These are phyloP conservation scores for Drosophila borealis DNA, from an alignment of 2,888 invertebrate genomes.

Conservation along the genomic window DNA sequence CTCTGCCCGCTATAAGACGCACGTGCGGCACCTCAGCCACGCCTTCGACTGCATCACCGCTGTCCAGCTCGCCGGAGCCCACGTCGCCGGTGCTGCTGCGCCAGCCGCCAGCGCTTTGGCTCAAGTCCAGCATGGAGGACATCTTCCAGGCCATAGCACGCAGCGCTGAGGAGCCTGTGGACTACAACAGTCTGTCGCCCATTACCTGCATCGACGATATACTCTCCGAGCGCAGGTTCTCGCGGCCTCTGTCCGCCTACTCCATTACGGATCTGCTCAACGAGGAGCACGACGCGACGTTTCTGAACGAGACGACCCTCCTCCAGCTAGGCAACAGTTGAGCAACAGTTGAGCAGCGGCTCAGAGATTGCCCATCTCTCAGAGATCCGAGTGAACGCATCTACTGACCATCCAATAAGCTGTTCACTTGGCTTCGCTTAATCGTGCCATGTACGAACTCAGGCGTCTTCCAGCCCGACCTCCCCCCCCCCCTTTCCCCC, in stretches of 20 bases:
- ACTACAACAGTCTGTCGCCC: constrained; percentile 72
- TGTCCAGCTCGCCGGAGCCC: constrained; percentile 70
- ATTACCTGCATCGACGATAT: constrained; percentile 84
- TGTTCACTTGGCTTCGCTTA: constrained; percentile 28
- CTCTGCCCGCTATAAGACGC: constrained; percentile 52
- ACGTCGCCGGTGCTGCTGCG: constrained; percentile 67
- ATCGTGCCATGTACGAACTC: constrained; percentile 38
- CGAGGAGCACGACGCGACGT: constrained; percentile 78
- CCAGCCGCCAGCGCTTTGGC: constrained; percentile 72
- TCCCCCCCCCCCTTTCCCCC: neutral
- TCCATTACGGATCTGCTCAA: constrained; percentile 84
- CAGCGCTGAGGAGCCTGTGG: constrained; percentile 73
- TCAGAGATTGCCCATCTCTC: neutral
- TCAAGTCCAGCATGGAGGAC: constrained; percentile 82
- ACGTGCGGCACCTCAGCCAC: constrained; percentile 75
- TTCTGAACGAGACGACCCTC: constrained; percentile 71
- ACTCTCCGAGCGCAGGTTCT: constrained; percentile 82
- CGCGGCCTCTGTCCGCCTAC: constrained; percentile 83
- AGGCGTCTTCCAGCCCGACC: constrained; percentile 9
- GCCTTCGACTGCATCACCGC: constrained; percentile 78
- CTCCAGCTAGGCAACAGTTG: constrained; percentile 49
- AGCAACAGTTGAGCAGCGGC: constrained; percentile 9
- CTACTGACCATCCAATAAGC: constrained; percentile 15
- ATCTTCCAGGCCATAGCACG: constrained; percentile 83
- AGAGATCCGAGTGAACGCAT: constrained; percentile 5